phyloP scores from a whole-genome alignment of 2,797 vertebrate genomes.

The Pitangus sulphuratus region DNA sequence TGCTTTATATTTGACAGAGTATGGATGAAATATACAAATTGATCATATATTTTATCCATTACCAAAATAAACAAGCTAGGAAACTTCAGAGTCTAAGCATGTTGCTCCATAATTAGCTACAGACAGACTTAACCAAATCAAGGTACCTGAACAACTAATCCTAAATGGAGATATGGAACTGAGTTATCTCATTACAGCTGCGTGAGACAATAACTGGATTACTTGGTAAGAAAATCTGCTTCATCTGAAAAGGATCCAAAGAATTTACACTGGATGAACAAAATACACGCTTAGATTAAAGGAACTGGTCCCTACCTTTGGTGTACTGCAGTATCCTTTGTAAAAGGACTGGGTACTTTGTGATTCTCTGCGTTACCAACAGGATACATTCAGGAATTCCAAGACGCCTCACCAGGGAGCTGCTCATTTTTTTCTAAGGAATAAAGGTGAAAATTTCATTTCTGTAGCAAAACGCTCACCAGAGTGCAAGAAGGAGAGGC shows the following conservation, averaged over 20 bases:
- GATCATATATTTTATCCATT: neutral
- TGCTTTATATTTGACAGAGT: neutral
- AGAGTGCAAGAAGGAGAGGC: neutral
- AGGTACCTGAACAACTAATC: neutral
- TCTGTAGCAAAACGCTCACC: neutral
- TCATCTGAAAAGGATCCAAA: neutral
- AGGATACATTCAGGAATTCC: constrained; percentile 96
- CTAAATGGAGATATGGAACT: neutral
- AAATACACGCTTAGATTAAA: neutral
- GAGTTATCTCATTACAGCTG: neutral
- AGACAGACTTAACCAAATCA: neutral
- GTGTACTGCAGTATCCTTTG: constrained; percentile 93
- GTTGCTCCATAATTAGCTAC: neutral
- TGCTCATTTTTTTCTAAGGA: constrained; percentile 95
- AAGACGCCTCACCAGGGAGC: constrained; percentile 90
- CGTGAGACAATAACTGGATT: neutral
- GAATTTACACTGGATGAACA: neutral
- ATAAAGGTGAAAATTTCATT: neutral
- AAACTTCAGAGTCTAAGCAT: neutral
- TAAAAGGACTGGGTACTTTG: constrained; percentile 94
- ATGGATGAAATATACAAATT: neutral
- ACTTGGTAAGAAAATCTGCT: neutral
- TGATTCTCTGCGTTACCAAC: constrained; percentile 96
- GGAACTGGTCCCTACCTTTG: constrained; percentile 79
- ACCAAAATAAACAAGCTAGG: neutral